Percentiles rank a stretch among this genome's conserved stretches.
These are phyloP conservation scores for Erebia aethiops DNA, from an alignment of 2,888 invertebrate species.

Conservation along the genomic window DNA sequence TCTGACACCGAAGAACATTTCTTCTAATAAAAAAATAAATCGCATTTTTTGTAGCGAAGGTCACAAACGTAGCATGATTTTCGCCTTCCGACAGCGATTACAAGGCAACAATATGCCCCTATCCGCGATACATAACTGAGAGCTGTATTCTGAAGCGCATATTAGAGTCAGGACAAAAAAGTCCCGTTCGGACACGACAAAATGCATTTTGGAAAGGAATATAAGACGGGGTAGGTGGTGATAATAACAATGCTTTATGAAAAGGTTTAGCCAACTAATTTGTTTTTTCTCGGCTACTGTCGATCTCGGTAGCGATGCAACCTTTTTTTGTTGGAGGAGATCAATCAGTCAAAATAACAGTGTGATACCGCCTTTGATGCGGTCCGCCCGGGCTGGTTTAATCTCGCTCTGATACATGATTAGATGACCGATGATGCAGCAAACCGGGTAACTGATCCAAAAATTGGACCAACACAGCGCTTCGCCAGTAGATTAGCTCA, in stretches of 20 bases:
- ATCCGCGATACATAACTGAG: conserved; percentile 39
- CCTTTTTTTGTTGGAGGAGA: conserved; percentile 78
- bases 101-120: conserved; percentile 49
- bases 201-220: conserved; percentile 53
- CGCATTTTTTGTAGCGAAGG: conserved; percentile 77
- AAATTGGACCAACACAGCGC: conserved; percentile 67
- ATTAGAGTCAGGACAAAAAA: conserved; percentile 47
- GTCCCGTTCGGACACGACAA: conserved; percentile 52
- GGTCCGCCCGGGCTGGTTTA: conserved; percentile 80
- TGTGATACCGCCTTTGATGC: conserved; percentile 83
- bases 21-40: conserved; percentile 70
- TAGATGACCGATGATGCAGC: conserved; percentile 81
- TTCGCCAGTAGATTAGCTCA: conserved; percentile 63
- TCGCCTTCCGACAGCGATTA: conserved; percentile 75
- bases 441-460: conserved; percentile 74
- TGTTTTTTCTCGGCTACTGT: conserved; percentile 83
- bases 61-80: conserved; percentile 79
- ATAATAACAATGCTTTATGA: conserved; percentile 82
- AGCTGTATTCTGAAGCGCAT: conserved; percentile 59
- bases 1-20: conserved; percentile 79
- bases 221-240: conserved; percentile 74
- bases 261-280: conserved; percentile 83
- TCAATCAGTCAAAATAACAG: conserved; percentile 84
- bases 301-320: conserved; percentile 81
- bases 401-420: conserved; percentile 80